These are phyloP conservation scores for Malurus splendens DNA, from an alignment of 2,797 vertebrate genomes.

Conservation along the genomic window DNA sequence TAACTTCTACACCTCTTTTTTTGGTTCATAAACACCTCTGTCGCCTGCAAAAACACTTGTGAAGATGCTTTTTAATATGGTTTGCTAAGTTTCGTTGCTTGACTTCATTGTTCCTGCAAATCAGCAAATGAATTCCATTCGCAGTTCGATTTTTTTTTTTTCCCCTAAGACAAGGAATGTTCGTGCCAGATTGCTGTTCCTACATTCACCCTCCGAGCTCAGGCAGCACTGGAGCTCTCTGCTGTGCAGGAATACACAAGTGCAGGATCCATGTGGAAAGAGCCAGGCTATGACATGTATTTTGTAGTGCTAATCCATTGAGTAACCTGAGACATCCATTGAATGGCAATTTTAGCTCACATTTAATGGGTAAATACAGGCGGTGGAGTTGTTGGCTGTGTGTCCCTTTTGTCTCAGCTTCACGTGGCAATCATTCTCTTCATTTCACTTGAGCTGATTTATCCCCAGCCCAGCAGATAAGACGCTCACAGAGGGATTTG, in stretches of 20 bases:
- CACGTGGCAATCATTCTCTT: not conserved
- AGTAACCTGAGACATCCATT: not conserved
- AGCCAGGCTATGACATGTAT: not conserved
- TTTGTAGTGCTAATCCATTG: not conserved
- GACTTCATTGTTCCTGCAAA: constrained; percentile 45
- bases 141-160: not conserved
- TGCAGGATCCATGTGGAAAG: not conserved
- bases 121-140: constrained; percentile 44
- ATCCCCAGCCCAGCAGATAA: not conserved
- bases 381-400: not conserved
- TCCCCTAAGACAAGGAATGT: not conserved
- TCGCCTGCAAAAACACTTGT: constrained; percentile 42
- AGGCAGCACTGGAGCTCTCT: not conserved
- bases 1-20: constrained; percentile 22
- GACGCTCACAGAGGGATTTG: not conserved
- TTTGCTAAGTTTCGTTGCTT: constrained; percentile 27
- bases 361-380: not conserved
- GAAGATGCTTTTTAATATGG: constrained; percentile 37
- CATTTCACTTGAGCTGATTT: not conserved
- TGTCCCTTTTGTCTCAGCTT: not conserved
- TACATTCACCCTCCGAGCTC: not conserved
- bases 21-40: constrained; percentile 35
- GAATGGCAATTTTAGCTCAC: not conserved
- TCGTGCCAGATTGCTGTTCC: constrained; percentile 3
- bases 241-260: not conserved